These are phyloP conservation scores for Lepidonotus clava DNA, from an alignment of 2,888 invertebrate genomes.

Conservation along the genomic window DNA sequence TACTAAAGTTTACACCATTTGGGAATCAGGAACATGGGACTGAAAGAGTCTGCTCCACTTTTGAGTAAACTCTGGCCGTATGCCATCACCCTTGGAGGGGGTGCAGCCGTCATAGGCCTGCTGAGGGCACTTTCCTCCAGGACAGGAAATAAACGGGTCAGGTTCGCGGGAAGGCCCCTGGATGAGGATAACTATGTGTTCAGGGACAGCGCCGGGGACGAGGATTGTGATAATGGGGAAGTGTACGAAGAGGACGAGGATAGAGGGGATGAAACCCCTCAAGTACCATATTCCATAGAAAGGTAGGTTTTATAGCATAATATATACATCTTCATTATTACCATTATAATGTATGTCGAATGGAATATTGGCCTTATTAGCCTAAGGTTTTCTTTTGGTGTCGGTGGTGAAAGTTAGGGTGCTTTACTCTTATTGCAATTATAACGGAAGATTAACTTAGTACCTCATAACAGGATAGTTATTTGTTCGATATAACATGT, in stretches of 20 bases:
- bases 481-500: too few relatives aligned
- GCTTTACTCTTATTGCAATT: too few relatives aligned
- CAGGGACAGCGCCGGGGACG: neutral
- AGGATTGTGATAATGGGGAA: neutral
- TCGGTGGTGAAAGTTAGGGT: too few relatives aligned
- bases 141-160: neutral
- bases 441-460: too few relatives aligned
- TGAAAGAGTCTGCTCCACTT: neutral
- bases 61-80: neutral
- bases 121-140: neutral
- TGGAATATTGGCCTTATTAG: too few relatives aligned
- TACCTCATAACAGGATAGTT: too few relatives aligned
- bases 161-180: neutral
- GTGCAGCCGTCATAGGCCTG: neutral
- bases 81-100: neutral
- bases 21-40: neutral
- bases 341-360: too few relatives aligned
- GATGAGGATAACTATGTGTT: constrained; percentile 47
- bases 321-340: too few relatives aligned
- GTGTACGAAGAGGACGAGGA: neutral
- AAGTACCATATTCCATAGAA: constrained; percentile 16
- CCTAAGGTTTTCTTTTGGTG: too few relatives aligned
- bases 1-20: neutral
- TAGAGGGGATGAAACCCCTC: constrained; percentile 10
- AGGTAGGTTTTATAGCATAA: constrained; percentile 72